phyloP scores from a whole-genome alignment of 2,113 vertebrate species.

The Camelus bactrianus region DNA sequence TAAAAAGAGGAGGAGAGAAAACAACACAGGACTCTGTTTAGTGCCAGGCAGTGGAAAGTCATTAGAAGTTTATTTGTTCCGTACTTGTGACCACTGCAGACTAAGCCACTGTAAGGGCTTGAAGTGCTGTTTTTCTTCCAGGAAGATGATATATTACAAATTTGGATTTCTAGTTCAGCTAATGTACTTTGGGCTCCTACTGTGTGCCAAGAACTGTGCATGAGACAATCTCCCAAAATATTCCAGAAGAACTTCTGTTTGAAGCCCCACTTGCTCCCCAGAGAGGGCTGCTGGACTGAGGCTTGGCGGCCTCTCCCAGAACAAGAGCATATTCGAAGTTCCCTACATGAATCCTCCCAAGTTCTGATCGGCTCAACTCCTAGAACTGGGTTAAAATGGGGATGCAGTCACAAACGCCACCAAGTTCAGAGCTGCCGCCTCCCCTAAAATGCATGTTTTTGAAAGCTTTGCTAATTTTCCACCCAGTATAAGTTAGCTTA shows the following conservation, averaged over 20 bases:
- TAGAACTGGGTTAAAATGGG: neutral
- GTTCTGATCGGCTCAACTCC: neutral
- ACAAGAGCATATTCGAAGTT: neutral
- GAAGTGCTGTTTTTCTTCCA: neutral
- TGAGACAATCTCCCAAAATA: neutral
- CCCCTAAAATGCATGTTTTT: neutral
- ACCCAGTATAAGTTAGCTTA: conserved; percentile 21
- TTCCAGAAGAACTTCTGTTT: neutral
- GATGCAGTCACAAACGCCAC: neutral
- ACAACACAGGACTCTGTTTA: neutral
- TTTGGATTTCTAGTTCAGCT: neutral
- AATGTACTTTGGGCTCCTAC: neutral
- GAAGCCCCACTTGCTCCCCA: neutral
- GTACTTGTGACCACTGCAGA: neutral
- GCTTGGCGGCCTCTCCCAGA: neutral
- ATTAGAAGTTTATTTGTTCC: neutral
- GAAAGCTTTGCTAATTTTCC: conserved; percentile 47
- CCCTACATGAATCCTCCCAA: neutral
- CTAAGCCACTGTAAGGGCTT: neutral
- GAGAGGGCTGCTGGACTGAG: neutral
- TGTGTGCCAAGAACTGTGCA: neutral
- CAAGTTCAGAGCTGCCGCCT: conserved; percentile 20
- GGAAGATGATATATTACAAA: neutral
- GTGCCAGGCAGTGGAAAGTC: neutral
- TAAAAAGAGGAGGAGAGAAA: neutral